A percentile compares a stretch with the other conserved stretches of the same genome.
These are phyloP conservation scores for Cynoglossus semilaevis DNA, from an alignment of 2,113 vertebrate species.

Conservation along the genomic window DNA sequence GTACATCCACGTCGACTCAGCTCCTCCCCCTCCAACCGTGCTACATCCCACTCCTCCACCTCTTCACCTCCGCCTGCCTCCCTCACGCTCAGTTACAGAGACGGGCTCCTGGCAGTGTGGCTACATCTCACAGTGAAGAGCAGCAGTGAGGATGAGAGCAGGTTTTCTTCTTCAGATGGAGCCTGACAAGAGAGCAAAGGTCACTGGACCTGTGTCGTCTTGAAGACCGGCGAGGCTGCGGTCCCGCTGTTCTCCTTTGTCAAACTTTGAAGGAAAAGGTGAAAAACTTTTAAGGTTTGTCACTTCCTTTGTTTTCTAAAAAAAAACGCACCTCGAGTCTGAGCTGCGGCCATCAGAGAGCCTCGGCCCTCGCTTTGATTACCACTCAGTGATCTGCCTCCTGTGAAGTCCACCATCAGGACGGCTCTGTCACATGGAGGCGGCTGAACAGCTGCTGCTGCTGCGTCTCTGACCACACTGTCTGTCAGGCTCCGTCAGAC, in stretches of 20 bases:
- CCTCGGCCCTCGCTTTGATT: background rate
- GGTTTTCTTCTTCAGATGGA: constrained; percentile 3
- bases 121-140: constrained; percentile 9
- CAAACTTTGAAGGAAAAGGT: constrained; percentile 38
- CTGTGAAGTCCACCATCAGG: constrained; percentile 29
- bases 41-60: constrained; percentile 44
- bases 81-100: constrained; percentile 46
- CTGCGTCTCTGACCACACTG: constrained; percentile 8
- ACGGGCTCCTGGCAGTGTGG: constrained; percentile 56
- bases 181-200: constrained; percentile 10
- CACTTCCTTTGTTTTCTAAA: background rate
- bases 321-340: background rate
- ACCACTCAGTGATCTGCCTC: constrained; percentile 19
- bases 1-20: constrained; percentile 44
- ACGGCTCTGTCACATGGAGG: constrained; percentile 37
- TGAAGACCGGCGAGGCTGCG: constrained; percentile 9
- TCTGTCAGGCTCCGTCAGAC: constrained; percentile 7
- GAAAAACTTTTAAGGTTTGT: constrained; percentile 2
- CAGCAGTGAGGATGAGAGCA: constrained; percentile 4
- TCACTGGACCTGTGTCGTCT: constrained; percentile 14
- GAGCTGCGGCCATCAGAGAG: background rate
- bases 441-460: constrained; percentile 50
- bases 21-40: constrained; percentile 25
- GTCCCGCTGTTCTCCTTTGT: background rate
- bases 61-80: constrained; percentile 44